Evolutionary conservation across 2,888 invertebrate genomes (phyloP).

Genomic region (Epirrhoe tristata): DNA sequence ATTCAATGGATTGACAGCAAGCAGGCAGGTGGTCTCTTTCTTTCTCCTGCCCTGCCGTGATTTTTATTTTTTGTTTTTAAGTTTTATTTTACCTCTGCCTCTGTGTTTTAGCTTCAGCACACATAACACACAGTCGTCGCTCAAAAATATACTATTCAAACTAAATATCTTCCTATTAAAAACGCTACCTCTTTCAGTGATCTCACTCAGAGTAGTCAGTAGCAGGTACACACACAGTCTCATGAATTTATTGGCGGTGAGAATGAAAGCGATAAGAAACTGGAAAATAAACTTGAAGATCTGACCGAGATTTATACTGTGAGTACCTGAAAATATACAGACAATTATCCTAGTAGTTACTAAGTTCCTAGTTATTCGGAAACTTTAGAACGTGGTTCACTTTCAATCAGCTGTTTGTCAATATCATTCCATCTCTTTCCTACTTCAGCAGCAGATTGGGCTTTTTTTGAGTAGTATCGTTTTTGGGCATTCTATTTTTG

Average conservation of each 20-base stretch:
- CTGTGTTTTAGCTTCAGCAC: too few relatives aligned
- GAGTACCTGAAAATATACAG: conserved; percentile 18
- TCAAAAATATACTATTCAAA: too few relatives aligned
- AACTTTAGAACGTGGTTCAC: background rate
- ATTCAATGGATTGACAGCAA: too few relatives aligned
- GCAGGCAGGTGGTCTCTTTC: too few relatives aligned
- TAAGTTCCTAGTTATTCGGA: background rate
- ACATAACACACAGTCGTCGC: too few relatives aligned
- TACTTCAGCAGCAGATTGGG: conserved; percentile 58
- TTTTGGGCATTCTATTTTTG: conserved; percentile 85
- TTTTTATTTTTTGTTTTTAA: too few relatives aligned
- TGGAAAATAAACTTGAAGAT: conserved; percentile 30
- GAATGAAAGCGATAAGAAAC: conserved; percentile 15
- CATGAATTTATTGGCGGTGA: conserved; percentile 2
- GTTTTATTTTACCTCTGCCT: too few relatives aligned
- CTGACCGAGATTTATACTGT: conserved; percentile 33
- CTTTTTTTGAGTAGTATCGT: conserved; percentile 72
- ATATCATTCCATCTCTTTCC: conserved; percentile 70
- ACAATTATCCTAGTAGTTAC: background rate
- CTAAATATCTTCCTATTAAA: too few relatives aligned
- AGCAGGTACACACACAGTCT: conserved; percentile 7
- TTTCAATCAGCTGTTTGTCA: conserved; percentile 80
- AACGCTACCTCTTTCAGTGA: conserved; percentile 13
- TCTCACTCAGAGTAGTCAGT: conserved; percentile 36
- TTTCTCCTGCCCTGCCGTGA: too few relatives aligned